Conservation (phyloP, 2,113 vertebrate species). For the Nannobrachium achirus region DNA sequence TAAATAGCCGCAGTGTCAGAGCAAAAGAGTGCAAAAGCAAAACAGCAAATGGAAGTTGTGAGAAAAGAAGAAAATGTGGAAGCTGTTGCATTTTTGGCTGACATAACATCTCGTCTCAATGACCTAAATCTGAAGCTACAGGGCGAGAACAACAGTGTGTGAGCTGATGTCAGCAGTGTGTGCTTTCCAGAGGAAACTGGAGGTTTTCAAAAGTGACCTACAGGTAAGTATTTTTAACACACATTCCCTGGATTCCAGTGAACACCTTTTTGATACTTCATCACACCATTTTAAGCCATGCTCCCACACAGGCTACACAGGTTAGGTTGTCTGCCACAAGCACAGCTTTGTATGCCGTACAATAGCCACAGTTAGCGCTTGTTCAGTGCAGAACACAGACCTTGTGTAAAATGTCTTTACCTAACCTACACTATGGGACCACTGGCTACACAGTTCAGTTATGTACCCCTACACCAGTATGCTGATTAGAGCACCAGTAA, state of each 20-base stretch:
- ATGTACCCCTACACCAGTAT: too few species aligned
- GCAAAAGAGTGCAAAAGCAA: constrained; percentile 25
- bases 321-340: too few species aligned
- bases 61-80: constrained; percentile 31
- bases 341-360: too few species aligned
- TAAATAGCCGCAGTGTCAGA: constrained; percentile 22
- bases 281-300: not conserved
- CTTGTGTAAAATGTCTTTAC: too few species aligned
- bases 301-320: too few species aligned
- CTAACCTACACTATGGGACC: too few species aligned
- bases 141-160: constrained; percentile 39
- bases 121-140: constrained; percentile 32
- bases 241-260: constrained; percentile 2
- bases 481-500: too few species aligned
- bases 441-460: too few species aligned
- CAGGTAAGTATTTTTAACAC: constrained; percentile 17
- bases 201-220: constrained; percentile 36
- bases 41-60: constrained; percentile 17
- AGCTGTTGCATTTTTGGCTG: constrained; percentile 32
- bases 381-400: too few species aligned
- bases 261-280: not conserved
- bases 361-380: too few species aligned
- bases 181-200: constrained; percentile 46
- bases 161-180: constrained; percentile 35
- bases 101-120: constrained; percentile 40